Evolutionary conservation across 2,113 vertebrate genomes (phyloP), one percentile per base, ranked within the genome.

Genomic region (Callithrix jacchus): DNA sequence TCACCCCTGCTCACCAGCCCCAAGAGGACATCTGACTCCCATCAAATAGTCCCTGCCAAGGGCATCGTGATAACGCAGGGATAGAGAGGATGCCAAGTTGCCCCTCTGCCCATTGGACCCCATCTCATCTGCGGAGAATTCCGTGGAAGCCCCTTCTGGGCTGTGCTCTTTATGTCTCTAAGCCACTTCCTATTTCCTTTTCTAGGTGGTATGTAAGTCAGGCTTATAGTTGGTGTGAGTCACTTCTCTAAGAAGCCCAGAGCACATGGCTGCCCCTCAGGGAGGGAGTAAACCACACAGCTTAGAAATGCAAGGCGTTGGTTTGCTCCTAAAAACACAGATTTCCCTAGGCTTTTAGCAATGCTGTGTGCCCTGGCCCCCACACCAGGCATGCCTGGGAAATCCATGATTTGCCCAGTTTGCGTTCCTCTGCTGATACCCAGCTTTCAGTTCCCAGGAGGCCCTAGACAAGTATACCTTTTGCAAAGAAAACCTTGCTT

Each of bases 141-240:
- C 56, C 49, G 56, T 68, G 17, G 42, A 74, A 89, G 84, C 66
- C 66, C 73, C 85, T 71, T 58, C 42, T 61, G 35, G 76, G 23
- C 42, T 56, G 68, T 18, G 71, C 61, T 70, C 40, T 84, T 68
- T 89, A 13, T 49, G 45, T 66, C 79, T 74, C 68, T 80, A 66
- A 93, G 47, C 93, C 89, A 81, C 95, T 97, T 97, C 93, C 91
- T 87, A 87, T 86, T 94, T 93, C 92, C 56, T 94, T 82, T 95
- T 89, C 96, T 85, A 92, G 96, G 80, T 95, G 40, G 18, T 2
- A 85, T 93, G 18, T 4, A 87, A 94, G 74, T 23, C 49, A 64
- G 64, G 40, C 84, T 89, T 35, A 25, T 42, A 27, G 52, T 56
- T 25, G 21, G 52, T 80, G 54, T 94, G 96, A 93, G 45, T 91